A percentile compares a stretch with the other conserved stretches of the same genome.
phyloP scores from a whole-genome alignment of 2,113 vertebrate genomes.

The Clarias batrachus region DNA sequence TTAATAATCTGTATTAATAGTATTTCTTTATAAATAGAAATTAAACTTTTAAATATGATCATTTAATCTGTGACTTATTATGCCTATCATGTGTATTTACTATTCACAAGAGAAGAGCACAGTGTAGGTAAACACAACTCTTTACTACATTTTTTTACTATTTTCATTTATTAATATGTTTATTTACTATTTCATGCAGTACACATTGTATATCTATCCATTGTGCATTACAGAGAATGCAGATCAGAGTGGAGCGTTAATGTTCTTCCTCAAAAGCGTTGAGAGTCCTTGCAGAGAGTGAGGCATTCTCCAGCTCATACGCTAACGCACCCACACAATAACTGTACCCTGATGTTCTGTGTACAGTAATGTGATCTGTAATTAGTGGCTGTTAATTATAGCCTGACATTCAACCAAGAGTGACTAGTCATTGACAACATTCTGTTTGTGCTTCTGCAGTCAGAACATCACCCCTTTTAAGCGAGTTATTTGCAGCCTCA shows the following conservation, averaged over 20 bases:
- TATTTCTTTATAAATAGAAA: conserved; percentile 11
- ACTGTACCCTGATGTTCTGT: conserved; percentile 25
- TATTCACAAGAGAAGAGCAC: background rate
- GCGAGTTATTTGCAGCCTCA: conserved; percentile 20
- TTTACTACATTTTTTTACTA: background rate
- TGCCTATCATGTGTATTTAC: background rate
- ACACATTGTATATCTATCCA: background rate
- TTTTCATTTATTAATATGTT: too few relatives aligned
- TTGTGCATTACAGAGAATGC: background rate
- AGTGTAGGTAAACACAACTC: background rate
- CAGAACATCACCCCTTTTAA: conserved; percentile 26
- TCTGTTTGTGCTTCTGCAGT: conserved; percentile 32
- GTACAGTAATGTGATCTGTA: conserved; percentile 30
- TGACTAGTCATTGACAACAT: conserved; percentile 26
- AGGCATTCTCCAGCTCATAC: background rate
- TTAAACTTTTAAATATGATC: background rate
- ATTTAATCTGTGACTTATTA: background rate
- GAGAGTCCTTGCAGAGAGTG: background rate
- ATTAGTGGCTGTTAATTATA: conserved; percentile 45
- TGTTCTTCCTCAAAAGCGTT: background rate
- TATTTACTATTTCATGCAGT: background rate
- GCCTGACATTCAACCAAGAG: conserved; percentile 17
- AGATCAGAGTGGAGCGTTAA: background rate
- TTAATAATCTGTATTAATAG: conserved; percentile 1
- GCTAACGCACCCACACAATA: conserved; percentile 4